Evolutionary conservation across 2,113 vertebrate species (phyloP).

Genomic region (Chloroceryle aenea): DNA sequence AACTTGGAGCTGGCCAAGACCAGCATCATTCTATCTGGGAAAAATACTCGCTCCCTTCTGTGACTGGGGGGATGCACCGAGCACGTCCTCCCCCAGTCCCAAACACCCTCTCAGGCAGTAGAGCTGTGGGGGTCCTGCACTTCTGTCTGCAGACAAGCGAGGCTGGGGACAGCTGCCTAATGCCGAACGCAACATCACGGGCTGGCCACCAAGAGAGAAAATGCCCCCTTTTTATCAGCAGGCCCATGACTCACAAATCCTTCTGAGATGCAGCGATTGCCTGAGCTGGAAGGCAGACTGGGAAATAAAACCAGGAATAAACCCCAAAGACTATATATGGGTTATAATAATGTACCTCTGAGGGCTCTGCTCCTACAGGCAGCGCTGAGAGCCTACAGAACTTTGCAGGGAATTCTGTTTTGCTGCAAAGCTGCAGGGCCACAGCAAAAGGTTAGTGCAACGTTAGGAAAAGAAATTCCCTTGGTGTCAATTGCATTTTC

Average conservation of each 20-base stretch:
- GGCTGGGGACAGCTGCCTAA: background rate
- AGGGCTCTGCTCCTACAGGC: background rate
- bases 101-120: background rate
- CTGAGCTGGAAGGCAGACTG: background rate
- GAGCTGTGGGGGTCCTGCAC: background rate
- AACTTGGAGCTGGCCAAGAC: background rate
- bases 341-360: background rate
- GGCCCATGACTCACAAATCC: background rate
- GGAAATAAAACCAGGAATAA: background rate
- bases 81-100: background rate
- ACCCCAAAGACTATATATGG: no score
- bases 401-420: background rate
- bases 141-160: background rate
- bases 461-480: background rate
- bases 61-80: background rate
- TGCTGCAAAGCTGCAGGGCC: background rate
- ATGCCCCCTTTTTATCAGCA: background rate
- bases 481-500: accelerated
- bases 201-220: background rate
- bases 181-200: background rate
- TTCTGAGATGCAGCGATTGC: background rate
- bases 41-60: background rate
- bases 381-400: background rate
- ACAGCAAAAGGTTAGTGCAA: background rate
- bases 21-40: background rate